Evolutionary conservation across 1,140 invertebrate species (phyloP).

Genomic region (Probaryconus sp.): DNA sequence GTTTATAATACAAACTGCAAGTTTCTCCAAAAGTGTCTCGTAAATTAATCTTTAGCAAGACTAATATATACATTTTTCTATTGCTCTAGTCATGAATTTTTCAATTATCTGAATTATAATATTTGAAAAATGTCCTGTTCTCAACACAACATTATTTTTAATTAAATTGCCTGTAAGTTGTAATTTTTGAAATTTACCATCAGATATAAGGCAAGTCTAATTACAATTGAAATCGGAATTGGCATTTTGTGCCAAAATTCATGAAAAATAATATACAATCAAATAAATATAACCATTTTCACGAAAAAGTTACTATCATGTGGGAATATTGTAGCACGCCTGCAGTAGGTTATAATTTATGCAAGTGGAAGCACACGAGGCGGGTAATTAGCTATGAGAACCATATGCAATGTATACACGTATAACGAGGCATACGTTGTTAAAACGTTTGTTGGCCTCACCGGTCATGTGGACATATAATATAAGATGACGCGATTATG

Average conservation of each 20-base stretch:
- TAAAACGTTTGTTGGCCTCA: constrained; percentile 39
- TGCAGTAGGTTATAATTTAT: too few species aligned
- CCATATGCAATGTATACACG: constrained; percentile 50
- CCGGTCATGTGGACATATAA: constrained; percentile 41
- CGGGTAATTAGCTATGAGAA: constrained; percentile 57
- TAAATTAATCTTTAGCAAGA: constrained; percentile 28
- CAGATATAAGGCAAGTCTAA: too few species aligned
- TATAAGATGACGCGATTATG: constrained; percentile 60
- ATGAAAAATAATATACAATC: too few species aligned
- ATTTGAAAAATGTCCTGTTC: too few species aligned
- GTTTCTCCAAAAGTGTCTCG: constrained; percentile 49
- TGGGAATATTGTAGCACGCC: constrained; percentile 8
- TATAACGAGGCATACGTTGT: constrained; percentile 58
- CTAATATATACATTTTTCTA: constrained; percentile 13
- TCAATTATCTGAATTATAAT: too few species aligned
- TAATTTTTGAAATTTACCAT: too few species aligned
- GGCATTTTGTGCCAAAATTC: too few species aligned
- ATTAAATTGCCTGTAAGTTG: too few species aligned
- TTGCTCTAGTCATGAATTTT: constrained; percentile 3
- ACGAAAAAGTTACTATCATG: too few species aligned
- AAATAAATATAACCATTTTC: too few species aligned
- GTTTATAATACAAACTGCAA: constrained; percentile 30
- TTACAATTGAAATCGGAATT: too few species aligned
- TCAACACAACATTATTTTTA: too few species aligned
- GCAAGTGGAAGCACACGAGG: constrained; percentile 23